A percentile compares a stretch with the other conserved stretches of the same genome.
These are phyloP conservation scores for Pungitius pungitius DNA, from an alignment of 2,113 vertebrate genomes.

Conservation along the genomic window DNA sequence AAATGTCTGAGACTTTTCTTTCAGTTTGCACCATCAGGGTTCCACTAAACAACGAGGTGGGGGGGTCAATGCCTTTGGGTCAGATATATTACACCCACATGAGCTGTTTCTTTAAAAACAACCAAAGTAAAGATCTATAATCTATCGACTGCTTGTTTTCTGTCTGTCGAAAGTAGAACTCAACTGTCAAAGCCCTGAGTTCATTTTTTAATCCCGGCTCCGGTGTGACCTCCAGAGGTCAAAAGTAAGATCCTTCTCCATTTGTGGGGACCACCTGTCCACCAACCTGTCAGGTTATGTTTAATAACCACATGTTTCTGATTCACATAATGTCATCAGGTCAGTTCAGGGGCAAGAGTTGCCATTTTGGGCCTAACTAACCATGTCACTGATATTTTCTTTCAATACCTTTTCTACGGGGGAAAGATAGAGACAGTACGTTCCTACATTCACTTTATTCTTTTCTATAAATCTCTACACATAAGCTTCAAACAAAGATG, in stretches of 20 bases:
- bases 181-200: conserved; percentile 12
- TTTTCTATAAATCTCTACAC: not conserved
- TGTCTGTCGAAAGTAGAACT: not conserved
- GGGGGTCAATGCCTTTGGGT: not conserved
- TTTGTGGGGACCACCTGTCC: conserved; percentile 27
- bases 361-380: not conserved
- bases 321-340: not conserved
- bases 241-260: conserved; percentile 33
- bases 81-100: conserved; percentile 1
- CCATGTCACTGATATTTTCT: not conserved
- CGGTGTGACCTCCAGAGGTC: conserved; percentile 46
- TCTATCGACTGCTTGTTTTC: not conserved
- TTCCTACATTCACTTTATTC: not conserved
- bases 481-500: not conserved
- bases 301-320: not conserved
- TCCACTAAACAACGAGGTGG: not conserved
- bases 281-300: not conserved
- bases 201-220: conserved; percentile 42
- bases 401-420: not conserved
- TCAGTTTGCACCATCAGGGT: not conserved
- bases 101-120: not conserved
- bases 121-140: not conserved
- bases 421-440: not conserved
- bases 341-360: not conserved
- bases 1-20: not conserved